Base-by-base conservation (phyloP, 1,140 invertebrate species). In the Lucilia cuprina region DNA sequence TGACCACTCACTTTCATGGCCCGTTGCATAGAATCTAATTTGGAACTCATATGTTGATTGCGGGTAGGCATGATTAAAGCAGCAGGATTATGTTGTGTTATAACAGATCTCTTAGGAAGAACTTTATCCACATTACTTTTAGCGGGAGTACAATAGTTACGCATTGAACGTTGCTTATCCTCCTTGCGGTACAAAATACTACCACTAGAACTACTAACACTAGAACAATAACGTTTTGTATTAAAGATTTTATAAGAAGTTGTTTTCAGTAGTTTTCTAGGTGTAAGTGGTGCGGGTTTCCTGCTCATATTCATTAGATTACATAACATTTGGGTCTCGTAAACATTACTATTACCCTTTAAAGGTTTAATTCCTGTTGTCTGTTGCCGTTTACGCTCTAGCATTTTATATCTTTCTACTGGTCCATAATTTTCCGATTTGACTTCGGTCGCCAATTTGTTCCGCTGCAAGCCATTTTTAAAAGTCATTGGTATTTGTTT, bases 121-220 rank as follows among this genome's bases (percentile, higher is more conserved):
- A 49, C 13, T 55, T 55, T 55, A 14, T 17, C 50, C 4, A 17
- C 10, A 55, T 12, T 55, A 5, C 7, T 55, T 34, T 65, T 4
- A 34, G 50, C 4, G 50, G 12, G 60, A 55, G 41, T 84, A 70
- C 13, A 77, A 74, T 30, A 74, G 34, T 30, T 50, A 21, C 21
- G 83, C 10, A 19, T 82, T n/a, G 65, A 19, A 17, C 84, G 78
- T 0, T 49, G 60, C 2, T 74, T 35, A 9, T 84, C 84, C 2
- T 85, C 84, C n/a, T 70, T 65, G 19, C 82, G 82, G 0, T 75
- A 49, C 17, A 85, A 85, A n/a, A 85, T 25, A 30, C 77, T 85
- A 70, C 75, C 77, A 50, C 82, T 83, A n/a, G 74, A 83, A 14
- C 77, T 80, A 74, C 82, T 83, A 7, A 74, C 74, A 74, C 82